Base-by-base conservation (phyloP, 2,113 vertebrate genomes). In the Sakesphorus luctuosus region DNA sequence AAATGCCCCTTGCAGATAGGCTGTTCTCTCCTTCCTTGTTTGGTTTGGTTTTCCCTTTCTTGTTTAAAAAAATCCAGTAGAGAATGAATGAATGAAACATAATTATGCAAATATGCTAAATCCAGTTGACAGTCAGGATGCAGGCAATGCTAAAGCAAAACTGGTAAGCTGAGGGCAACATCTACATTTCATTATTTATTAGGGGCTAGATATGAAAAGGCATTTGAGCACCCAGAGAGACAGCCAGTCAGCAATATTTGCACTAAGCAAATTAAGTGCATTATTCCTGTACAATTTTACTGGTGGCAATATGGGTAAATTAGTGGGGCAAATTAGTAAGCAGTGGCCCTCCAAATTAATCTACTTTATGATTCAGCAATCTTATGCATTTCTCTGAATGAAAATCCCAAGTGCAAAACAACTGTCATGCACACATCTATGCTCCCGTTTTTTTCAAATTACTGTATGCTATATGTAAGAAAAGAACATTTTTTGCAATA, bases 151-250 rank as follows among this genome's bases (percentile, higher is more conserved):
- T 93, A 78, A 96, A 88, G 73, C 61, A 86, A 90, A 90, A 79
- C 86, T 89, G 79, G 74, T 89, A 87, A 95, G 86, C 94, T 92
- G 84, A 97, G 84, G 82, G 92, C 84, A 96, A 84, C 21, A 46
- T 94, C 96, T 97, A 93, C 80, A 75, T 94, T 96, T 92, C 62
- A 61, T 91, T 94, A 87, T 91, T 91, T 93, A 79, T 97, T 95
- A 88, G 87, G n/a, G 90, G 47, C 33, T 36, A 65, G 68, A 92
- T 88, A 75, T 21, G 36, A 91, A 94, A 90, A 95, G 88, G 73
- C 85, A 65, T 93, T 86, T 81, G 66, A 80, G 52, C 31, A 95
- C 72, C 21, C 85, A 87, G 61, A 80, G 67, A 93, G 63, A 89
- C 72, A 92, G 38, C 11, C 53, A 93, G 53, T 72, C 79, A 83